Base-by-base conservation (phyloP, 1,140 invertebrate species). In the Dendroctonus valens region DNA sequence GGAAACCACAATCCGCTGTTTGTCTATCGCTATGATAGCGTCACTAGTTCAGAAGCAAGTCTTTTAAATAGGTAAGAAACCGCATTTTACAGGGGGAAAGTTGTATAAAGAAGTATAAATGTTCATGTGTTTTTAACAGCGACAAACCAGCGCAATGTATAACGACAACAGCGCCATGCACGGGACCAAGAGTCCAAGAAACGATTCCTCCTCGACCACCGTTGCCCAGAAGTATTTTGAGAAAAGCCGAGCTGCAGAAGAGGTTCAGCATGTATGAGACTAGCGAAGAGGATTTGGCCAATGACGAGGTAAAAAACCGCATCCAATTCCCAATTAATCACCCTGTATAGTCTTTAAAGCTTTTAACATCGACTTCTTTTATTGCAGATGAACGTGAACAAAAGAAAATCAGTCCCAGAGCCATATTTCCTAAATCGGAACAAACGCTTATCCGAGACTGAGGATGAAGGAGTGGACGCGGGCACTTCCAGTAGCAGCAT, bases 251-350 rank as follows among this genome's bases (percentile, higher is more conserved):
- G 44, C 72, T 82, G 6, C 81, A 83, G 39, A 91, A 91, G 78
- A 81, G 90, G 41, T 91, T 88, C 72, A 91, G 89, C 65, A 91
- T 91, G 88, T 89, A 91, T 74, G 91, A 91, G 78, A 86, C 80
- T 8, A 79, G 78, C 5, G 82, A 85, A 44, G 83, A 85, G 55
- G 83, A 84, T 15, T 63, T 73, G 11, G 57, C 61, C 9, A 69
- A 72, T 40, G 51, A 70, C 11, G 58, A 67, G 7, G 62, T 65
- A 65, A 49, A 40, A 26, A 9, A 4, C n/a, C 12, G 41, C 26
- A 26, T 26, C 26, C 26, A 26, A 26, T 26, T 26, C 26, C 1
- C 26, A 9, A 1, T 7, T 58, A 11, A 26, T 26, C 26, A 26
- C 26, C 26, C 26, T 26, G 1, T 26, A 3, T 26, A 26, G 26